phyloP scores from a whole-genome alignment of 2,113 vertebrate genomes.

The Nestor notabilis region DNA sequence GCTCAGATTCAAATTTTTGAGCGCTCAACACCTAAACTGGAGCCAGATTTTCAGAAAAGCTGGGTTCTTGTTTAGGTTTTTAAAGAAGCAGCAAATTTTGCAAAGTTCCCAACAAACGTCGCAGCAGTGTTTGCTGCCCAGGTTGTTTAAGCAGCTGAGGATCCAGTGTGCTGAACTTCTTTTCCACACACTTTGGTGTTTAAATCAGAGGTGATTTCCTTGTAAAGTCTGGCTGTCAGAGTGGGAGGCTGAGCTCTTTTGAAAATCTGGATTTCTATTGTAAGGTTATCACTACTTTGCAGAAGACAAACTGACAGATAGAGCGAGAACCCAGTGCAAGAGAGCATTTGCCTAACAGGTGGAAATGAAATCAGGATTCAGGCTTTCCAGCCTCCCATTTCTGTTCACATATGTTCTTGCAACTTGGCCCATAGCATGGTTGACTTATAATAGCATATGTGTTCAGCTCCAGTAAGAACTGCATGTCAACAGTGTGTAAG shows the following conservation, averaged over 20 bases:
- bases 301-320: not conserved
- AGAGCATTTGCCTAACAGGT: not conserved
- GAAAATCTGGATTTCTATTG: not conserved
- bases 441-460: not conserved
- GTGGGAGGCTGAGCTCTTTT: conserved; percentile 8
- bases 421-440: not conserved
- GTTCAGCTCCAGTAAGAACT: not conserved
- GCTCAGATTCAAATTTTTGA: not conserved
- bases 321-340: accelerated
- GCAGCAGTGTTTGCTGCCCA: not conserved
- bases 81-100: not conserved
- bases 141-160: not conserved
- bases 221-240: conserved; percentile 19
- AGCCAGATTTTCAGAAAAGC: not conserved
- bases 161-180: not conserved
- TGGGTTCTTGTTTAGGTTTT: not conserved
- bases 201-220: not conserved
- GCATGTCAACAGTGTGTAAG: not conserved
- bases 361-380: not conserved
- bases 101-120: not conserved
- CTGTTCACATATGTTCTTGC: not conserved
- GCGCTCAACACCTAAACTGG: not conserved
- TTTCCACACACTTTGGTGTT: not conserved
- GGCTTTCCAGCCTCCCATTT: not conserved
- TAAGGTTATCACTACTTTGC: not conserved